Evolutionary conservation across 1,140 invertebrate species (phyloP).

Genomic region (Aphidius ervi): DNA sequence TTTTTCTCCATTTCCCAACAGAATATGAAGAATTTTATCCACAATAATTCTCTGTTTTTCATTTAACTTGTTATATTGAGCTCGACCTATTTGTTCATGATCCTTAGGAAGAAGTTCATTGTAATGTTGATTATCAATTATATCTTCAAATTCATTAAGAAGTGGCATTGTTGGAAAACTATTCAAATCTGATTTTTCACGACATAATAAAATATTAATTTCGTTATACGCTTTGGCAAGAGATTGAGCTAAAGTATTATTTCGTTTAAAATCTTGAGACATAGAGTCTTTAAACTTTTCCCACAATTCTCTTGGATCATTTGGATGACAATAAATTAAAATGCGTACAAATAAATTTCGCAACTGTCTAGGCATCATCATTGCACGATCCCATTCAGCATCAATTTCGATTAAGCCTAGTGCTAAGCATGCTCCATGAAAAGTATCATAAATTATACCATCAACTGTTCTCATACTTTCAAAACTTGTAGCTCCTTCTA

Average conservation of each 20-base stretch:
- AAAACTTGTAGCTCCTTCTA: constrained; percentile 20
- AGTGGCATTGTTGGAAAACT: constrained; percentile 1
- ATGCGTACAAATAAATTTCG: constrained; percentile 24
- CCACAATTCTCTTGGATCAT: constrained; percentile 14
- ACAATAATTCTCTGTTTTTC: constrained; percentile 14
- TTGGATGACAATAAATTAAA: constrained; percentile 22
- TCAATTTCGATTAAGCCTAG: constrained; percentile 39
- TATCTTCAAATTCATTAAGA: constrained; percentile 2
- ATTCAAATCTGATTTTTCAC: constrained; percentile 9
- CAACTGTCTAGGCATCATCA: constrained; percentile 17
- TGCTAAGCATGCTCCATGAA: constrained; percentile 33
- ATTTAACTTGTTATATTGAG: constrained; percentile 16
- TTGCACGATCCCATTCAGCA: constrained; percentile 31
- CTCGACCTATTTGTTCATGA: constrained; percentile 6
- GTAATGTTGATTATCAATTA: neutral
- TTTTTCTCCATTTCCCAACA: neutral
- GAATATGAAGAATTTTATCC: neutral
- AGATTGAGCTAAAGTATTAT: constrained; percentile 3
- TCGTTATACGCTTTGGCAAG: constrained; percentile 15
- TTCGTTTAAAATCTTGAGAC: constrained; percentile 17
- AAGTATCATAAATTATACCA: constrained; percentile 25
- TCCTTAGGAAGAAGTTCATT: neutral
- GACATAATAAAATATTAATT: constrained; percentile 13
- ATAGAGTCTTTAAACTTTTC: constrained; percentile 19
- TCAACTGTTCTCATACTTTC: constrained; percentile 10